A percentile compares a stretch with the other conserved stretches of the same genome.
Conservation (phyloP, 2,888 invertebrate genomes). For the Orchesellides sinensis region DNA sequence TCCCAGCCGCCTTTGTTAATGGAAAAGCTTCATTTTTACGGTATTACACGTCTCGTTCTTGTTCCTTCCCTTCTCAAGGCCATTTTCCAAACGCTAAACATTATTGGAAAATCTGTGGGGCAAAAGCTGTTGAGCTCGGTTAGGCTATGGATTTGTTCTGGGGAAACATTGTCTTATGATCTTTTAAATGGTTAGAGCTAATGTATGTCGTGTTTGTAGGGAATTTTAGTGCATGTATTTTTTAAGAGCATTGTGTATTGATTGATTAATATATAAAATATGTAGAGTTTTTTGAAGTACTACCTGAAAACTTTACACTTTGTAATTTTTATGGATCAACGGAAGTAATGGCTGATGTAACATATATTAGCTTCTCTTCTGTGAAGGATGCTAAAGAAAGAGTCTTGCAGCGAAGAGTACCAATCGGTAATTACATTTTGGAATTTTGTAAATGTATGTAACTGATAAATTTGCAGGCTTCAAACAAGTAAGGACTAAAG, state of each 20-base stretch:
- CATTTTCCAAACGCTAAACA: slow-evolving; percentile 61
- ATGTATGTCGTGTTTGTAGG: background rate
- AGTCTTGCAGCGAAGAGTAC: slow-evolving; percentile 81
- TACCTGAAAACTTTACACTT: slow-evolving; percentile 80
- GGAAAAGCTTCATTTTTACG: slow-evolving; percentile 32
- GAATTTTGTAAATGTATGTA: too few species aligned
- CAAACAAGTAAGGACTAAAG: too few species aligned
- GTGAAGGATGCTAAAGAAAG: slow-evolving; percentile 79
- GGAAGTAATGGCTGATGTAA: slow-evolving; percentile 95
- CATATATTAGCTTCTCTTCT: slow-evolving; percentile 84
- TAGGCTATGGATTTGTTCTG: slow-evolving; percentile 92
- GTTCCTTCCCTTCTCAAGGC: slow-evolving; percentile 86
- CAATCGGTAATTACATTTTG: slow-evolving; percentile 83
- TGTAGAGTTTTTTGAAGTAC: slow-evolving; percentile 81
- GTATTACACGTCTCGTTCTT: slow-evolving; percentile 82
- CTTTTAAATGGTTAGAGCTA: slow-evolving; percentile 78
- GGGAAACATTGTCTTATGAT: slow-evolving; percentile 80
- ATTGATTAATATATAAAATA: background rate
- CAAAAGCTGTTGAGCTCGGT: slow-evolving; percentile 79
- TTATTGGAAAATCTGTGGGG: slow-evolving; percentile 33
- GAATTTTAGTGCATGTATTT: too few species aligned
- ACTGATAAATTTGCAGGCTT: too few species aligned
- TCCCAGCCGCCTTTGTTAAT: slow-evolving; percentile 62
- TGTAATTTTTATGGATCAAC: slow-evolving; percentile 94
- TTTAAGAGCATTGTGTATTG: too few species aligned